A percentile compares a stretch with the other conserved stretches of the same genome.
Conservation (phyloP, 2,113 vertebrate species). For the Marmota flaviventris region DNA sequence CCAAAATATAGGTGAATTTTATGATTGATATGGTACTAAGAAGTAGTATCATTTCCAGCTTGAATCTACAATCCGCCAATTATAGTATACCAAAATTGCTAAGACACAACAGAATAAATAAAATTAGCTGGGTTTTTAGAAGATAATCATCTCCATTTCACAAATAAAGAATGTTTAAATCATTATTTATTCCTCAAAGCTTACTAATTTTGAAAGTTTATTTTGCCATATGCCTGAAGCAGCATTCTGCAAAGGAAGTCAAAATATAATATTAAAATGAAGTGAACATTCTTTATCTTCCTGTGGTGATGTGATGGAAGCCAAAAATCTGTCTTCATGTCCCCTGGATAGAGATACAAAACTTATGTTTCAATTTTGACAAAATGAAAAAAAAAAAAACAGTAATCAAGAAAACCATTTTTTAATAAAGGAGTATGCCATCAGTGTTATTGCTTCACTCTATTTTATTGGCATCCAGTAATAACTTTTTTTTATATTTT, state of each 20-base stretch:
- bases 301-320: conserved; percentile 21
- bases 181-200: conserved; percentile 30
- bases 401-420: conserved; percentile 19
- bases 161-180: conserved; percentile 22
- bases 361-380: conserved; percentile 62
- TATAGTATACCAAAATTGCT: background rate
- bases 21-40: background rate
- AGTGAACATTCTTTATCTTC: conserved; percentile 48
- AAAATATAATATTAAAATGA: conserved; percentile 62
- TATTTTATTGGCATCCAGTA: background rate
- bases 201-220: conserved; percentile 55
- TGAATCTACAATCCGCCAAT: background rate
- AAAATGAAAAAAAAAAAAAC: background rate
- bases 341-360: conserved; percentile 43
- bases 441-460: background rate
- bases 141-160: background rate
- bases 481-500: background rate
- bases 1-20: background rate
- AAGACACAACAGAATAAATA: conserved; percentile 5
- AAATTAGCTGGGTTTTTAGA: background rate
- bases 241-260: conserved; percentile 5
- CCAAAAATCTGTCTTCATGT: conserved; percentile 59
- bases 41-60: background rate
- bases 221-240: conserved; percentile 61
- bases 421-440: background rate